These are phyloP conservation scores for Takifugu flavidus DNA, from an alignment of 2,113 vertebrate genomes.

Conservation along the genomic window DNA sequence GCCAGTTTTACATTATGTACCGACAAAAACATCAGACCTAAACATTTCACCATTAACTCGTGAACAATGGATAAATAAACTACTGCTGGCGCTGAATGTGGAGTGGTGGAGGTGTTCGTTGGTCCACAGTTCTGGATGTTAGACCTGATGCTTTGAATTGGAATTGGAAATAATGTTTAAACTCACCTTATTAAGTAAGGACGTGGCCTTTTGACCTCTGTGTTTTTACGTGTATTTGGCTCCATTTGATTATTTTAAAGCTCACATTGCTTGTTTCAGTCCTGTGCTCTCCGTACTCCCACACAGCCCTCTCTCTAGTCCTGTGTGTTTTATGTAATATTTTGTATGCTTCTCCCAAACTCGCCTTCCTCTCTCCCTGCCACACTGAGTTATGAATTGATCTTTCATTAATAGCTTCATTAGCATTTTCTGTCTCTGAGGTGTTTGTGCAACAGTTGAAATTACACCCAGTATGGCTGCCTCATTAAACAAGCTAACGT, in stretches of 20 bases:
- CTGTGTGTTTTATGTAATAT: neutral
- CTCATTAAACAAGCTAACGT: conserved; percentile 39
- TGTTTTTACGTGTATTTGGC: no score
- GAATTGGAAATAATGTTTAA: no score
- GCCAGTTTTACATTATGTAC: conserved; percentile 7
- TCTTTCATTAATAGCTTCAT: conserved; percentile 59
- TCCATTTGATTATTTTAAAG: no score
- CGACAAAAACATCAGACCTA: neutral
- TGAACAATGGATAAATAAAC: no score
- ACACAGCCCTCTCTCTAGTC: conserved; percentile 16
- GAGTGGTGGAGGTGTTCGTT: no score
- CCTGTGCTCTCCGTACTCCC: conserved; percentile 34
- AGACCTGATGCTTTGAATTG: no score
- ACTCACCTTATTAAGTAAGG: no score
- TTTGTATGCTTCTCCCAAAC: conserved; percentile 18
- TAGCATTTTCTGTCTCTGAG: conserved; percentile 52
- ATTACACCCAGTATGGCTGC: conserved; percentile 17
- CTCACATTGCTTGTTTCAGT: neutral
- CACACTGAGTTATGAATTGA: conserved; percentile 52
- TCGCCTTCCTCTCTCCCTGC: conserved; percentile 39
- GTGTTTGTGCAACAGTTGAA: conserved; percentile 39
- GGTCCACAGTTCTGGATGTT: no score
- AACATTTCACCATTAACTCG: no score
- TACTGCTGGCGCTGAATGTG: no score
- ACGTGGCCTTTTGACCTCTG: no score